Conservation (phyloP, 2,113 vertebrate species). For the Saimiri boliviensis region DNA sequence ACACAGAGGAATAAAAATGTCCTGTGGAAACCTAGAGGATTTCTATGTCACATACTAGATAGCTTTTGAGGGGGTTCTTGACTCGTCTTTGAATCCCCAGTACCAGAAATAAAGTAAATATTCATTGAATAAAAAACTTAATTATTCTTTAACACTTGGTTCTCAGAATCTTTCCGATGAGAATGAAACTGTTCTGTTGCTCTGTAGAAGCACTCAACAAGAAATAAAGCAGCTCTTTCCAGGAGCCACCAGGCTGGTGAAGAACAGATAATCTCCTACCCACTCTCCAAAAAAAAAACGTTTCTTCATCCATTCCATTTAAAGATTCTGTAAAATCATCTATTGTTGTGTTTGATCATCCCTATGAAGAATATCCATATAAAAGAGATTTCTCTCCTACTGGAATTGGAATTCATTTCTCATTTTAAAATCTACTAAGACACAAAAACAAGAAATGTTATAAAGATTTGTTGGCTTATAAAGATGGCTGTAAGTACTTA, state of each 20-base stretch:
- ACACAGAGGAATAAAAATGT: neutral
- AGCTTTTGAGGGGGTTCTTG: neutral
- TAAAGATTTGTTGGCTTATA: neutral
- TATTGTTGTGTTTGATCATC: neutral
- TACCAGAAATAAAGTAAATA: constrained; percentile 3
- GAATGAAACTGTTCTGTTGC: neutral
- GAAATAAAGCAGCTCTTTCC: neutral
- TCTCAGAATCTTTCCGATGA: neutral
- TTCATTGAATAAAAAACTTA: neutral
- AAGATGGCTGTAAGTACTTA: neutral
- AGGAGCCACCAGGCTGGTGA: neutral
- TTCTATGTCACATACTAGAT: neutral
- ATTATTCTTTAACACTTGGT: neutral
- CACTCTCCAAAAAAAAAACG: fast-evolving
- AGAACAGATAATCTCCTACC: neutral
- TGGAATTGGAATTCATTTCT: neutral
- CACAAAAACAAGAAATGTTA: constrained; percentile 3
- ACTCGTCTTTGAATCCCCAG: neutral
- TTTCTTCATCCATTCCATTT: neutral
- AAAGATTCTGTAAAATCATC: neutral
- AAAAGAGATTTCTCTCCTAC: neutral
- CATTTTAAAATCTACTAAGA: constrained; percentile 37
- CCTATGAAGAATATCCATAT: neutral
- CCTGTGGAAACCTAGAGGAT: neutral
- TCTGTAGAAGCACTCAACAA: neutral